Conservation (phyloP, 2,113 vertebrate species). For the Sinocyclocheilus grahami region DNA sequence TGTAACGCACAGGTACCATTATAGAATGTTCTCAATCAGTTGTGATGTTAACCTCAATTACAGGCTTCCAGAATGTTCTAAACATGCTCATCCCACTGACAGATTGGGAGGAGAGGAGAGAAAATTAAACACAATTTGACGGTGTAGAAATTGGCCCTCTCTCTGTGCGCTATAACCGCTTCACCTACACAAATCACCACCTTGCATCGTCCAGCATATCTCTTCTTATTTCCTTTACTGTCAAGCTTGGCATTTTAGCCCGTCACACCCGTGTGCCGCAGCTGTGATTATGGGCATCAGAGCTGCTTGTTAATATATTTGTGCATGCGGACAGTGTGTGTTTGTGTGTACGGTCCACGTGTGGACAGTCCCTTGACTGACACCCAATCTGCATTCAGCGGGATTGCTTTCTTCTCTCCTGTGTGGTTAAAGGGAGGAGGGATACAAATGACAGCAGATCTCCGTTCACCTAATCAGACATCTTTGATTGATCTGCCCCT, state of each 20-base stretch:
- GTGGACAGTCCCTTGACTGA: conserved; percentile 72
- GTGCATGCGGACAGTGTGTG: conserved; percentile 51
- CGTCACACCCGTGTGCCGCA: conserved; percentile 59
- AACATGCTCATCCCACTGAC: conserved; percentile 33
- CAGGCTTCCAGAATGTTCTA: conserved; percentile 57
- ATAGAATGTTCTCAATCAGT: conserved; percentile 64
- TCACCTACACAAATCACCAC: conserved; percentile 77
- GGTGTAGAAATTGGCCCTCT: conserved; percentile 71
- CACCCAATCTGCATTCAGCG: conserved; percentile 74
- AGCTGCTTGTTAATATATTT: conserved; percentile 73
- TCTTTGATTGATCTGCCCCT: conserved; percentile 69
- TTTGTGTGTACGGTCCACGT: conserved; percentile 32
- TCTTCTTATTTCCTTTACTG: conserved; percentile 73
- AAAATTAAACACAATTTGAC: conserved; percentile 75
- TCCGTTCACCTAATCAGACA: conserved; percentile 69
- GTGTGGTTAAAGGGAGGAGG: conserved; percentile 59
- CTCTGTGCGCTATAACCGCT: conserved; percentile 61
- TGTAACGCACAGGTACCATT: conserved; percentile 38
- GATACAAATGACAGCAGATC: conserved; percentile 56
- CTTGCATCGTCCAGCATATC: conserved; percentile 67
- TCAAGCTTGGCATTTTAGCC: conserved; percentile 68
- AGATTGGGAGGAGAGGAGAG: conserved; percentile 32
- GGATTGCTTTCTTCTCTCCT: conserved; percentile 59
- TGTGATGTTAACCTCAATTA: conserved; percentile 73
- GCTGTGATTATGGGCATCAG: conserved; percentile 72